phyloP scores from a whole-genome alignment of 2,888 invertebrate genomes.

The Pyrrhia umbra region DNA sequence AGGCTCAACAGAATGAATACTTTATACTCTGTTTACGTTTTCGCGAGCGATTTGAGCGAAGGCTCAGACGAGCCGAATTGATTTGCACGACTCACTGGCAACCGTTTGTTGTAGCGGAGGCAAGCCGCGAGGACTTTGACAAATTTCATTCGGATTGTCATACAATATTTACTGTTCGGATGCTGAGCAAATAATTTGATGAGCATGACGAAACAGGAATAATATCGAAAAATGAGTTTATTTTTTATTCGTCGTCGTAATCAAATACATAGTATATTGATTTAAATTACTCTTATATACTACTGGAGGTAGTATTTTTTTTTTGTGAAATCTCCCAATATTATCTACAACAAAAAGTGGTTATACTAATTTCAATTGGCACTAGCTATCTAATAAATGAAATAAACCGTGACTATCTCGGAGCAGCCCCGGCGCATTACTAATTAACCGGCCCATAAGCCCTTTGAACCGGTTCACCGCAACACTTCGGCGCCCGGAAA shows the following conservation, averaged over 20 bases:
- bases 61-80: slow-evolving; percentile 57
- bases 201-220: slow-evolving; percentile 9
- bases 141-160: slow-evolving; percentile 51
- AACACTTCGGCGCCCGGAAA: slow-evolving; percentile 14
- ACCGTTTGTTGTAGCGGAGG: slow-evolving; percentile 42
- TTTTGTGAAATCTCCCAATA: neutral
- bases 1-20: slow-evolving; percentile 70
- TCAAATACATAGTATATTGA: too few relatives aligned
- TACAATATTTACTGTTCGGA: slow-evolving; percentile 41
- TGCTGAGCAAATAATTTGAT: slow-evolving; percentile 24
- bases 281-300: neutral
- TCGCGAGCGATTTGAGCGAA: slow-evolving; percentile 59
- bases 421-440: slow-evolving; percentile 20
- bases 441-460: slow-evolving; percentile 41
- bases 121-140: slow-evolving; percentile 19
- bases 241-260: neutral
- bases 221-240: neutral
- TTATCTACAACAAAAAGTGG: neutral
- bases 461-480: slow-evolving; percentile 9
- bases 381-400: slow-evolving; percentile 1
- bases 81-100: slow-evolving; percentile 53
- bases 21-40: slow-evolving; percentile 71
- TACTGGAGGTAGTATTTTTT: neutral
- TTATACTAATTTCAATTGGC: neutral
- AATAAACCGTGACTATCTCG: slow-evolving; percentile 8